Conservation (phyloP, 1,140 invertebrate genomes). For the Caenorhabditis tropicalis region DNA sequence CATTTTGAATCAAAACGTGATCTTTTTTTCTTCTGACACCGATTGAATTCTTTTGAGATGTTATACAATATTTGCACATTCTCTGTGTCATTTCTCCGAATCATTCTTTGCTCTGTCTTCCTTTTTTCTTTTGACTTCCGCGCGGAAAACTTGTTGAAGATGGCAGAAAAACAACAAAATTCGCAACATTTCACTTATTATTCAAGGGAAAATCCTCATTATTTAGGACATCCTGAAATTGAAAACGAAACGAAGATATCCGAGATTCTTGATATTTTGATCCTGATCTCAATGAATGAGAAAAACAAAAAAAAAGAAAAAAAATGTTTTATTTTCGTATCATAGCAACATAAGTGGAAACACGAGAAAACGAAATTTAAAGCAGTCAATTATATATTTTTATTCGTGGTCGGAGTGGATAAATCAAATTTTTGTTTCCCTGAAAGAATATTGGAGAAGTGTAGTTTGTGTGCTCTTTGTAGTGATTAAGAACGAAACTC, state of each 20-base stretch:
- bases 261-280: neutral
- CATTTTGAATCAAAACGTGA: neutral
- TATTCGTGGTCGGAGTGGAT: too few species aligned
- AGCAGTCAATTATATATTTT: too few species aligned
- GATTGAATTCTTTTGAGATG: neutral
- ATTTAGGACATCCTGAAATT: neutral
- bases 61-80: conserved; percentile 9
- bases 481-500: too few species aligned
- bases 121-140: neutral
- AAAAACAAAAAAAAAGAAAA: too few species aligned
- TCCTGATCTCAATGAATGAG: neutral
- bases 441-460: too few species aligned
- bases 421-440: too few species aligned
- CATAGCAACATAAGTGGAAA: too few species aligned
- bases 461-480: too few species aligned
- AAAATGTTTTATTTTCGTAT: too few species aligned
- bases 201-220: too few species aligned
- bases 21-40: neutral
- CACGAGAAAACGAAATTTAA: too few species aligned
- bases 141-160: neutral
- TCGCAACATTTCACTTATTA: neutral
- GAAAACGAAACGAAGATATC: neutral
- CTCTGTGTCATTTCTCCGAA: neutral
- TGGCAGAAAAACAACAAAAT: neutral
- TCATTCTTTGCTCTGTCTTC: conserved; percentile 29